A percentile compares a stretch with the other conserved stretches of the same genome.
Conservation (phyloP, 2,113 vertebrate genomes). For the Cavia porcellus region DNA sequence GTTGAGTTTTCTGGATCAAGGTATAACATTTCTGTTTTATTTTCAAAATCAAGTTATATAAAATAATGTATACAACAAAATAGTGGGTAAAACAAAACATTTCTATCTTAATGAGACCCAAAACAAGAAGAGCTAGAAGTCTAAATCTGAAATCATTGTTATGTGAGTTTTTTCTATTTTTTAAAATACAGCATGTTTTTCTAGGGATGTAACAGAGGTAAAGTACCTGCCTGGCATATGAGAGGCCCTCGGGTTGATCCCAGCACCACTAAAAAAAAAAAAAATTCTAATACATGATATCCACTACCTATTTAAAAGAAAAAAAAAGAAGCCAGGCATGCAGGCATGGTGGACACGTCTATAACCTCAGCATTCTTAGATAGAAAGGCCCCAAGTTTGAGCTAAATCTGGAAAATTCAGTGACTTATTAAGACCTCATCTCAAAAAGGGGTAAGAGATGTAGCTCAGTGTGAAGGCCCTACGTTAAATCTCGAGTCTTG, state of each 20-base stretch:
- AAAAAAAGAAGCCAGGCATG: background rate
- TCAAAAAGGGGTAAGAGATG: background rate
- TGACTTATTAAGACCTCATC: background rate
- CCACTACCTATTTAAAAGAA: background rate
- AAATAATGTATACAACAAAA: background rate
- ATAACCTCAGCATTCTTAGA: background rate
- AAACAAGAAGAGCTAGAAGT: constrained; percentile 13
- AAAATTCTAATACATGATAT: background rate
- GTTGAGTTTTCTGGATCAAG: constrained; percentile 9
- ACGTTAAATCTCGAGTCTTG: background rate
- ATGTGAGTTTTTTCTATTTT: constrained; percentile 34
- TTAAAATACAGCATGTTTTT: constrained; percentile 37
- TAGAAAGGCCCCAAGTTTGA: background rate
- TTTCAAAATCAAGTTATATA: constrained; percentile 64
- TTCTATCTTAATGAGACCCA: constrained; percentile 54
- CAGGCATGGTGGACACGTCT: background rate
- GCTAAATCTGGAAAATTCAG: background rate
- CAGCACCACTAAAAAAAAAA: background rate
- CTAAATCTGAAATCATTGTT: constrained; percentile 29
- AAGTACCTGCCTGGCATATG: background rate
- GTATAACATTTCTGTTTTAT: constrained; percentile 47
- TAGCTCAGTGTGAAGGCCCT: background rate
- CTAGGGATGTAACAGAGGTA: background rate
- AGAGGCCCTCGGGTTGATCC: background rate
- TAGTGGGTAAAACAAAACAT: constrained; percentile 25